Evolutionary conservation across 2,888 invertebrate species (phyloP).

Genomic region (Drosophila trichaetosa): DNA sequence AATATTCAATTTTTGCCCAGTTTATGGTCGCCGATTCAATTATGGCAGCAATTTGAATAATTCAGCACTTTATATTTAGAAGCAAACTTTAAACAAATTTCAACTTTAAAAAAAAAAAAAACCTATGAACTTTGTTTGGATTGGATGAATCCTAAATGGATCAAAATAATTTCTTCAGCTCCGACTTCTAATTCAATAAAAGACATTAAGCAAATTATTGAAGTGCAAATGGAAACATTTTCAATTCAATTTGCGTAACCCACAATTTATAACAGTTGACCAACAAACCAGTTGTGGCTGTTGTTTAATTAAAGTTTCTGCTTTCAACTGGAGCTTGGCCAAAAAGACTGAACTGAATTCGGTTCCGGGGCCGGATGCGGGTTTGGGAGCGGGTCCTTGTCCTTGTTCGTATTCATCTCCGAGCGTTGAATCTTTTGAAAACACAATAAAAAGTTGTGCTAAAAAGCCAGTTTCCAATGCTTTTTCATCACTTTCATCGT

Average conservation of each 20-base stretch:
- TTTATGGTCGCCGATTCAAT: neutral
- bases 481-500: conserved; percentile 63
- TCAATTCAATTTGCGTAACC: conserved; percentile 33
- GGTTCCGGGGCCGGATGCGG: neutral
- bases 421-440: conserved; percentile 17
- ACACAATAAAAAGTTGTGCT: conserved; percentile 64
- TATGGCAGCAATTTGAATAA: conserved; percentile 3
- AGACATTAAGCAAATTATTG: conserved; percentile 11
- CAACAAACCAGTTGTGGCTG: conserved; percentile 27
- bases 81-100: neutral
- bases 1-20: conserved; percentile 17
- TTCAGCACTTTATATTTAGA: neutral
- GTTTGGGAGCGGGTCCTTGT: neutral
- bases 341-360: neutral
- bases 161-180: neutral
- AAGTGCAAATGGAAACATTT: conserved; percentile 34
- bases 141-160: neutral
- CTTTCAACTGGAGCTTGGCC: conserved; percentile 21
- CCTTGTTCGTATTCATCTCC: neutral
- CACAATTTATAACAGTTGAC: conserved; percentile 18
- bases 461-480: conserved; percentile 1
- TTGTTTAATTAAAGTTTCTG: conserved; percentile 48
- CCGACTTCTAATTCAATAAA: conserved; percentile 15
- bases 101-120: neutral
- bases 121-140: neutral